A percentile compares a stretch with the other conserved stretches of the same genome.
phyloP scores from a whole-genome alignment of 2,797 vertebrate species.

The Peromyscus aztecus region DNA sequence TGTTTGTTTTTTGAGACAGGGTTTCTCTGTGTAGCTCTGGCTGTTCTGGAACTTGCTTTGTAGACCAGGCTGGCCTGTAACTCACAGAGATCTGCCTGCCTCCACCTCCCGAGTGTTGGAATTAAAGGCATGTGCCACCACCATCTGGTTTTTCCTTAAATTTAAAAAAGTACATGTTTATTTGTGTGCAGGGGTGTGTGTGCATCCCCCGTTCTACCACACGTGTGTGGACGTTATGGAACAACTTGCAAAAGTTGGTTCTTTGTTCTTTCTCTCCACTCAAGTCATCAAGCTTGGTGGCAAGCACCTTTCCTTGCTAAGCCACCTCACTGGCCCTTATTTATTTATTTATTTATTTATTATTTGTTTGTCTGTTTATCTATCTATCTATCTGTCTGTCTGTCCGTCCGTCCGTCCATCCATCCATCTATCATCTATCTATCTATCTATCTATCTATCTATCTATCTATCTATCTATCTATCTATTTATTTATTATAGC shows the following conservation, averaged over 20 bases:
- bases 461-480: too few species aligned
- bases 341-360: too few species aligned
- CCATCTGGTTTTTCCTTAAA: neutral
- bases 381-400: too few species aligned
- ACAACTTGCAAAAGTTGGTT: neutral
- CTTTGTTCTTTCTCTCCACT: neutral
- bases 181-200: neutral
- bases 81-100: neutral
- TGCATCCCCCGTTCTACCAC: too few species aligned
- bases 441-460: accelerated
- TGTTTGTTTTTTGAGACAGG: neutral
- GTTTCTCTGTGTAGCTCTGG: neutral
- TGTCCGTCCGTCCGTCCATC: too few species aligned
- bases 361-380: too few species aligned
- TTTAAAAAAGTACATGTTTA: too few species aligned
- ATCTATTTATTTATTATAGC: accelerated
- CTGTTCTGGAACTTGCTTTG: neutral
- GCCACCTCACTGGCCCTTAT: neutral
- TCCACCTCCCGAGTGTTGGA: neutral
- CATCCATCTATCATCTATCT: too few species aligned
- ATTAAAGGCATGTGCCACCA: neutral
- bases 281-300: neutral
- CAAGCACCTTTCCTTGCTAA: neutral
- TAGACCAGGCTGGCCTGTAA: neutral
- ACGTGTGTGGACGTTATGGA: neutral